Percentiles rank a stretch among this genome's conserved stretches.
Conservation (phyloP, 2,888 invertebrate species). For the Ectobius pallidus region DNA sequence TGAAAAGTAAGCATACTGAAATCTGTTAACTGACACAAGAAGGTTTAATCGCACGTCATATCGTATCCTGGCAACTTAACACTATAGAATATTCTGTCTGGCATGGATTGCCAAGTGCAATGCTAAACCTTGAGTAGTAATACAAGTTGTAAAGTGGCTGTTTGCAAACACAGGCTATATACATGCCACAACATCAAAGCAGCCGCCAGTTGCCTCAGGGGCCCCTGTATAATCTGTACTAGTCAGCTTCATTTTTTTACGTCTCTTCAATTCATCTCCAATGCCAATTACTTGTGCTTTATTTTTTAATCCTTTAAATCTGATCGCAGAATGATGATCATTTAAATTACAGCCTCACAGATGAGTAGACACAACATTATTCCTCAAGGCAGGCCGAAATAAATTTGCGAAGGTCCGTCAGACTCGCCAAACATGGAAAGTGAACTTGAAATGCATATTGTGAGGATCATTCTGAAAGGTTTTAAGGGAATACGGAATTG, state of each 20-base stretch:
- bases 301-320: not conserved
- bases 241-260: conserved; percentile 4
- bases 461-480: no score
- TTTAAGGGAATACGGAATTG: no score
- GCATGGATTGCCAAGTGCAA: no score
- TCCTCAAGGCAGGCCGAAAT: not conserved
- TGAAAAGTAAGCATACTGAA: no score
- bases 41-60: no score
- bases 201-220: not conserved
- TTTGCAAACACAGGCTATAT: not conserved
- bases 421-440: no score
- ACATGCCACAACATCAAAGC: not conserved
- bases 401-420: not conserved
- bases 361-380: not conserved
- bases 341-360: conserved; percentile 5
- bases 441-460: no score
- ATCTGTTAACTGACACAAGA: no score
- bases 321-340: not conserved
- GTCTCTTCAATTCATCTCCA: conserved; percentile 5
- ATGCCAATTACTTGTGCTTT: conserved; percentile 1
- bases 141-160: not conserved
- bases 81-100: no score
- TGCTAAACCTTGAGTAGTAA: no score
- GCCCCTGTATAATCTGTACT: not conserved
- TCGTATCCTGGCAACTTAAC: no score